Evolutionary conservation across 2,888 invertebrate species (phyloP), one percentile per base, ranked within the genome.

Genomic region (Ceratothoa steindachneri): DNA sequence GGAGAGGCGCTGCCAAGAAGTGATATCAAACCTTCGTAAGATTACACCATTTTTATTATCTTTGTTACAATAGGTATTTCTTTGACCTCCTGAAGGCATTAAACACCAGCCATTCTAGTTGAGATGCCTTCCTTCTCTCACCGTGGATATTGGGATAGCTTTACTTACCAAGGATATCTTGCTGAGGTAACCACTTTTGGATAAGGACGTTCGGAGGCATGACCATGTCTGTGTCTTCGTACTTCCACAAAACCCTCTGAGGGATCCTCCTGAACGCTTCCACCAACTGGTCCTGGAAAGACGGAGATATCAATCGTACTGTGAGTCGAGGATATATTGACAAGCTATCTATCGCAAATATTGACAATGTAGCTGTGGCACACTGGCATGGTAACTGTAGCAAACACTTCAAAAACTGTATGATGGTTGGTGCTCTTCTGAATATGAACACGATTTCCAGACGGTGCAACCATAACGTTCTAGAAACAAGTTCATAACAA

Each of bases 141-240:
- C 41, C 15, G 41, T 41, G 15, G 41, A 41, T 5, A 41, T 5
- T 41, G 41, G 5, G 15, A 41, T 41, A 15, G n/a, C n/a, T 41
- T 41, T 9, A 5, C 65, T 73, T 30, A 75, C 75, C 72, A 28
- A 75, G 72, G 24, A 73, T n/a, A 9, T 75, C 75, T 28, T 75
- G 75, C 41, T 75, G 75, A 5, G 73, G 73, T 0, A 75, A 27
- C 75, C 72, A 75, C 22, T 24, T 12, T 53, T 29, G 52, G 12
- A 70, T 55, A 3, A 72, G 27, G 30, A 75, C 75, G 51, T 75
- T 75, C 15, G 75, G 69, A 5, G 75, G 75, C 2, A 75, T 53
- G 30, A 67, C 55, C 19, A 68, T 27, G 68, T 72, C 71, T 7
- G 67, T 60, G 0, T 60, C 72, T 12, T 75, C 74, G 30, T 72